Percentiles rank a stretch among this genome's conserved stretches.
These are phyloP conservation scores for Apeira syringaria DNA, from an alignment of 2,888 invertebrate genomes.

Conservation along the genomic window DNA sequence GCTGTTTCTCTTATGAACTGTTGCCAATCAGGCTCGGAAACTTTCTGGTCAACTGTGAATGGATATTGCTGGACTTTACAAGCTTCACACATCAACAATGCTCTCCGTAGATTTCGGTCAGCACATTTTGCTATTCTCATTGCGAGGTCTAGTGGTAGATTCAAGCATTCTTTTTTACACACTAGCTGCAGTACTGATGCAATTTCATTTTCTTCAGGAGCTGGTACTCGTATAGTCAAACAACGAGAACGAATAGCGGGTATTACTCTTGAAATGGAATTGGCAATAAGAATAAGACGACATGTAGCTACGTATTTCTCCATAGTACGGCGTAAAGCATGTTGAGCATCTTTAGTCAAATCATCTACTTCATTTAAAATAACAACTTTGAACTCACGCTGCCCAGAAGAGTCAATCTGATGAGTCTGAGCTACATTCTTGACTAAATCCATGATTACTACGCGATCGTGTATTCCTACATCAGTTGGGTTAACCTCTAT, in stretches of 20 bases:
- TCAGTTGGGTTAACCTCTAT: constrained; percentile 98
- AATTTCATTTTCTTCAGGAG: constrained; percentile 92
- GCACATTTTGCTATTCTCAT: constrained; percentile 90
- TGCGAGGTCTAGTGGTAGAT: constrained; percentile 90
- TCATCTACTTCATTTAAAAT: constrained; percentile 97
- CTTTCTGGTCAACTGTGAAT: constrained; percentile 89
- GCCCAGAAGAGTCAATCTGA: constrained; percentile 94
- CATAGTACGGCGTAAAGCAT: constrained; percentile 98
- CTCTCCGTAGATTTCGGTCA: constrained; percentile 94
- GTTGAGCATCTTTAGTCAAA: constrained; percentile 98
- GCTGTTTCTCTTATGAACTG: constrained; percentile 94
- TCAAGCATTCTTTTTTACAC: constrained; percentile 92
- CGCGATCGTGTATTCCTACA: constrained; percentile 98
- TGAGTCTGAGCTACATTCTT: constrained; percentile 98
- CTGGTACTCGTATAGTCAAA: constrained; percentile 94
- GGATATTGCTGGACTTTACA: constrained; percentile 97
- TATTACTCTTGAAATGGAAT: constrained; percentile 97
- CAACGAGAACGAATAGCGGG: constrained; percentile 99
- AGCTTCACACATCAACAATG: constrained; percentile 96
- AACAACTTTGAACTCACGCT: constrained; percentile 98
- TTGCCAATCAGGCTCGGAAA: constrained; percentile 97
- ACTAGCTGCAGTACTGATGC: constrained; percentile 85
- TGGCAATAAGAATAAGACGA: constrained; percentile 95
- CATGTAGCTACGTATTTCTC: constrained; percentile 99
- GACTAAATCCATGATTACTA: constrained; percentile 98